phyloP scores from a whole-genome alignment of 2,113 vertebrate species.

The Sinocyclocheilus maitianheensis region DNA sequence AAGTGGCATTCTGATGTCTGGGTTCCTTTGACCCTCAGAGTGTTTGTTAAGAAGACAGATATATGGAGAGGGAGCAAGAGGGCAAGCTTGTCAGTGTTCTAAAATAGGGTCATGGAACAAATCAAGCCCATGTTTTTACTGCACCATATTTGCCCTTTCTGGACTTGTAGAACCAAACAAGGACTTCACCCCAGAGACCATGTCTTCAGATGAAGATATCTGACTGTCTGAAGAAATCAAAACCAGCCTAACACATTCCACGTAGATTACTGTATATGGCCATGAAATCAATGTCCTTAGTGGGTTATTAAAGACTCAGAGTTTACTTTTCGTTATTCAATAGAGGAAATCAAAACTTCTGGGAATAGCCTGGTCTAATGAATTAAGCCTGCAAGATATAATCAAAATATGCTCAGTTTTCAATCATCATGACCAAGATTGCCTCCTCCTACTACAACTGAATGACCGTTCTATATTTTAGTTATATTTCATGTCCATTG shows the following conservation, averaged over 20 bases:
- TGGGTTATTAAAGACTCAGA: not conserved
- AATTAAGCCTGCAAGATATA: conserved; percentile 1
- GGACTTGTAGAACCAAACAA: conserved; percentile 24
- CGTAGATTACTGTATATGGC: conserved; percentile 48
- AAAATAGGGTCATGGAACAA: conserved; percentile 32
- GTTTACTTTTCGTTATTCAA: conserved; percentile 40
- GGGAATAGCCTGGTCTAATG: not conserved
- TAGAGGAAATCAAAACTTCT: conserved; percentile 34
- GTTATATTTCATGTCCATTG: too few species aligned
- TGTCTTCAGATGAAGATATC: conserved; percentile 29
- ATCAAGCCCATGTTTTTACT: conserved; percentile 21
- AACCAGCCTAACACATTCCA: conserved; percentile 34
- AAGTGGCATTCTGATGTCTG: conserved; percentile 39
- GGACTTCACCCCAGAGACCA: conserved; percentile 2
- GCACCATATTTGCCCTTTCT: conserved; percentile 33
- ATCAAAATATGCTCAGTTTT: conserved; percentile 5
- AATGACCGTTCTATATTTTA: too few species aligned
- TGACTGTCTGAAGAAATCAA: conserved; percentile 15
- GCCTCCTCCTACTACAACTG: not conserved
- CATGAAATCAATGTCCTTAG: conserved; percentile 9
- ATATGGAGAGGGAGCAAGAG: not conserved
- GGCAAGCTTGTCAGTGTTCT: not conserved
- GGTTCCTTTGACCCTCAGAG: not conserved
- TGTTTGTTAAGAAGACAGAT: conserved; percentile 20
- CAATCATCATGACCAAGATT: not conserved